These are phyloP conservation scores for Ciconia nigra DNA, from an alignment of 2,797 vertebrate genomes.

Conservation along the genomic window DNA sequence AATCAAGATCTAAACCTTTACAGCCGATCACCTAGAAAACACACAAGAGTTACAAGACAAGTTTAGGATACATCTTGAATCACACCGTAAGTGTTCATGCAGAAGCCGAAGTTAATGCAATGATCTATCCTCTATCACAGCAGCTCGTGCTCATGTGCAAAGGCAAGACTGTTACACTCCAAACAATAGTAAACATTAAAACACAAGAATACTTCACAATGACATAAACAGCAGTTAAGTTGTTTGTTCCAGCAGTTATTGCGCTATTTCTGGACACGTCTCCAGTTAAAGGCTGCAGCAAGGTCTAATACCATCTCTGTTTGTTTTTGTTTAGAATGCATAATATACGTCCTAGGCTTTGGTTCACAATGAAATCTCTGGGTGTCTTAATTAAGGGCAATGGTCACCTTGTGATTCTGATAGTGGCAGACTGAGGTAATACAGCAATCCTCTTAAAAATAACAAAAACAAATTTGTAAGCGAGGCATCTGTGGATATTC, in stretches of 20 bases:
- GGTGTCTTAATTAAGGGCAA: constrained; percentile 64
- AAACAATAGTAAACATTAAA: constrained; percentile 75
- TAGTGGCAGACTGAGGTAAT: constrained; percentile 63
- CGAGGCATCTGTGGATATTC: constrained; percentile 42
- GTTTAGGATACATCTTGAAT: constrained; percentile 57
- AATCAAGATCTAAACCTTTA: constrained; percentile 60
- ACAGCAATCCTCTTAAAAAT: constrained; percentile 35
- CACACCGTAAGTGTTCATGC: constrained; percentile 64
- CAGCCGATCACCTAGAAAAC: constrained; percentile 48
- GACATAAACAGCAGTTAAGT: constrained; percentile 78
- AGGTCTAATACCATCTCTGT: constrained; percentile 65
- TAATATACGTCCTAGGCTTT: constrained; percentile 82
- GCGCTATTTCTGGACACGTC: constrained; percentile 64
- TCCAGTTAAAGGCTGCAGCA: constrained; percentile 68
- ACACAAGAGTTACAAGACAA: constrained; percentile 50
- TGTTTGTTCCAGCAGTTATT: constrained; percentile 79
- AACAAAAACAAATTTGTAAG: constrained; percentile 10
- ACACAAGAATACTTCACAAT: constrained; percentile 75
- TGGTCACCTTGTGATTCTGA: constrained; percentile 50
- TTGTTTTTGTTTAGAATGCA: constrained; percentile 70
- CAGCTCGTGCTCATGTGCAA: constrained; percentile 75
- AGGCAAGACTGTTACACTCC: constrained; percentile 70
- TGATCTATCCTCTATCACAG: constrained; percentile 67
- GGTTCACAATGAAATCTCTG: constrained; percentile 78
- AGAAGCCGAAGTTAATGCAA: constrained; percentile 61